Evolutionary conservation across 2,888 invertebrate species (phyloP).

Genomic region (Adelphocoris suturalis): DNA sequence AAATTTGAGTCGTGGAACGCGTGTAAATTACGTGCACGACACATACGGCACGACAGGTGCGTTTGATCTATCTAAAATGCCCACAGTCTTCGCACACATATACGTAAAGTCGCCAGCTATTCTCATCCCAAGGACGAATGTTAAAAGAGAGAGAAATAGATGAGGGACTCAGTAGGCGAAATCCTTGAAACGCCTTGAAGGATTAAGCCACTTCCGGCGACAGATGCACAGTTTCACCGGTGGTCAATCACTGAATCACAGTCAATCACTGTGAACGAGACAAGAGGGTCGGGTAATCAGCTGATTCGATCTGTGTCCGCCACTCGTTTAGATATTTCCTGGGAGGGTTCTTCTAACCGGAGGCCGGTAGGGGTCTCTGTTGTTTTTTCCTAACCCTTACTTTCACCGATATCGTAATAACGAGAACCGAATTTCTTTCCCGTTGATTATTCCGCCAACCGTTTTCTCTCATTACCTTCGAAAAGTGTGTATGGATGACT

Average conservation of each 20-base stretch:
- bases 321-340: conserved; percentile 11
- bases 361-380: conserved; percentile 21
- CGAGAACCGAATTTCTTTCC: conserved; percentile 50
- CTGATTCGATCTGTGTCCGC: conserved; percentile 51
- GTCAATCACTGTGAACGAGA: conserved; percentile 48
- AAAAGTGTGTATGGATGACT: conserved; percentile 33
- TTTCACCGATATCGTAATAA: conserved; percentile 57
- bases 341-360: background rate
- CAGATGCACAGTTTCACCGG: conserved; percentile 28
- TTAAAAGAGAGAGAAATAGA: background rate
- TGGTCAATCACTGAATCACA: conserved; percentile 52
- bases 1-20: too few species aligned
- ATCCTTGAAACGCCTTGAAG: conserved; percentile 6
- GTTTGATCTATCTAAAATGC: too few species aligned
- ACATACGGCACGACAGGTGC: too few species aligned
- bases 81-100: background rate
- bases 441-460: background rate
- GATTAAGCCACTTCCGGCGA: conserved; percentile 39
- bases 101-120: background rate
- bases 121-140: background rate
- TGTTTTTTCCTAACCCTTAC: conserved; percentile 34
- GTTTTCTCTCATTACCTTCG: conserved; percentile 52
- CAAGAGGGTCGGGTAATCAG: conserved; percentile 20
- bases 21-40: too few species aligned
- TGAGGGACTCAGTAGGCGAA: background rate